Percentiles rank a stretch among this genome's conserved stretches.
Evolutionary conservation across 2,113 vertebrate genomes (phyloP).

Genomic region (Acinonyx jubatus): DNA sequence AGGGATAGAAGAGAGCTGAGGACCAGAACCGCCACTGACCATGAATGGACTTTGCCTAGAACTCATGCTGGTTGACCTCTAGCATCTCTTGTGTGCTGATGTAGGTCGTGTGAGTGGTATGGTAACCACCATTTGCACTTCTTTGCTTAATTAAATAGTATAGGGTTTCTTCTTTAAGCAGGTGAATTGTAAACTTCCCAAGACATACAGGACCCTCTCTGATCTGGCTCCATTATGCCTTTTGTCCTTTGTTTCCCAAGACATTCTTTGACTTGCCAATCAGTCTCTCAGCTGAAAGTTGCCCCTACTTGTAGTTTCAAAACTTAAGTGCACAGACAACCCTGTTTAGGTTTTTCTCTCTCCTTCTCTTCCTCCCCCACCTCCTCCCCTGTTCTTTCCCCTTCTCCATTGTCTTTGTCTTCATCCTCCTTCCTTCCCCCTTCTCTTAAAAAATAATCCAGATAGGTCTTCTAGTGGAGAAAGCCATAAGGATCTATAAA

Average conservation of each 20-base stretch:
- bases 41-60: background rate
- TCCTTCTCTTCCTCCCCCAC: background rate
- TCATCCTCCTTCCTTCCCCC: background rate
- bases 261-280: background rate
- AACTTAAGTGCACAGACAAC: background rate
- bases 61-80: background rate
- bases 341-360: background rate
- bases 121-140: background rate
- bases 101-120: background rate
- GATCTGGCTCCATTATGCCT: background rate
- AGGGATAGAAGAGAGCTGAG: background rate
- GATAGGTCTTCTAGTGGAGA: background rate
- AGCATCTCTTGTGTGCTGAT: background rate
- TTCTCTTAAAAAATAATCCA: background rate
- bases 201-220: background rate
- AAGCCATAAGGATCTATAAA: background rate
- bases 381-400: background rate
- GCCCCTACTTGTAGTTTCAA: background rate
- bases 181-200: background rate
- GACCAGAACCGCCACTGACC: background rate
- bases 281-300: background rate
- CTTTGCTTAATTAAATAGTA: background rate
- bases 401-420: background rate
- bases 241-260: background rate
- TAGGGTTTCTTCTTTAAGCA: background rate